Conservation (phyloP, 2,888 invertebrate species). For the Hydrotaea diabolus region DNA sequence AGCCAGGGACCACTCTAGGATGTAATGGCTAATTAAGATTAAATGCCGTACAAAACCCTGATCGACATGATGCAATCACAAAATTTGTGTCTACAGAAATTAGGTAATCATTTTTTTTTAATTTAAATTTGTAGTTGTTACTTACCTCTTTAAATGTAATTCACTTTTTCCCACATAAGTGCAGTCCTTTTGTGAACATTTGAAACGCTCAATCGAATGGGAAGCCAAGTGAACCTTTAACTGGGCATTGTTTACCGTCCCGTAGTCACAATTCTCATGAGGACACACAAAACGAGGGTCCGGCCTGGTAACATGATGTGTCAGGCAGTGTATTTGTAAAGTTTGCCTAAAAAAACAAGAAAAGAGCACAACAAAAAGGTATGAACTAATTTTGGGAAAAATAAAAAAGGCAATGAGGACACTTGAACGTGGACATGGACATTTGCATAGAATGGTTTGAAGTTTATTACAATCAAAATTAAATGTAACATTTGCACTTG, state of each 20-base stretch:
- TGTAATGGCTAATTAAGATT: no score
- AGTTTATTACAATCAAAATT: conserved; percentile 67
- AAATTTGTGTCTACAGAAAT: not conserved
- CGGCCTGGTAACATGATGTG: conserved; percentile 77
- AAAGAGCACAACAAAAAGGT: conserved; percentile 33
- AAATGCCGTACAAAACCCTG: no score
- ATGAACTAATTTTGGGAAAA: conserved; percentile 11
- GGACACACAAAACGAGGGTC: conserved; percentile 82
- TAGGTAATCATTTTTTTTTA: no score
- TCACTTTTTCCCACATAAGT: conserved; percentile 82
- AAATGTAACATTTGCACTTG: conserved; percentile 48
- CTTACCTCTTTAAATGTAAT: conserved; percentile 77
- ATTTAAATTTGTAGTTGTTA: conserved; percentile 35
- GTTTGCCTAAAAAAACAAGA: conserved; percentile 57
- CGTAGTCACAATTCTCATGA: conserved; percentile 83
- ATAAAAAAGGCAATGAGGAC: conserved; percentile 19
- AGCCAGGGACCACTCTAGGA: no score
- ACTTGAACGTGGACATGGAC: conserved; percentile 6
- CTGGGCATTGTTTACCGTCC: conserved; percentile 83
- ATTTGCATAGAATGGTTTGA: conserved; percentile 50
- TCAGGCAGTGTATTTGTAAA: conserved; percentile 81
- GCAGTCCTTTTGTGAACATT: conserved; percentile 81
- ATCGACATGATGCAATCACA: no score
- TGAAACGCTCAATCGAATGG: conserved; percentile 82
- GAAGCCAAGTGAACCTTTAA: conserved; percentile 82